These are phyloP conservation scores for Lasioglossum leucozonium DNA, from an alignment of 2,888 invertebrate species.

Conservation along the genomic window DNA sequence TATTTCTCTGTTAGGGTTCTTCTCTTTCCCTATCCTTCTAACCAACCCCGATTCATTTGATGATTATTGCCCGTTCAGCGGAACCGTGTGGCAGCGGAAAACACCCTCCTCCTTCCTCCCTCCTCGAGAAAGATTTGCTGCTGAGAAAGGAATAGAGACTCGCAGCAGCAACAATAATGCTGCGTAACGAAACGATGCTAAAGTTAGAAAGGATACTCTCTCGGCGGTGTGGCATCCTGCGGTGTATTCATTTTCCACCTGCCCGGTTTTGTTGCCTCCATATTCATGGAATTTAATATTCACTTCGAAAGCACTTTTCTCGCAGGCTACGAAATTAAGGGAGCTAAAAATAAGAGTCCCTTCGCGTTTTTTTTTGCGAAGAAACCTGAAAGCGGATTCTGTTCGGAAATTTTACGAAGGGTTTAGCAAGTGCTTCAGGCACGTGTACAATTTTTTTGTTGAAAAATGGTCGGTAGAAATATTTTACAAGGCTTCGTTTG, in stretches of 20 bases:
- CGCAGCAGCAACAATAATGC: background rate
- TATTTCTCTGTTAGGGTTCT: background rate
- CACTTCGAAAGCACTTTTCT: background rate
- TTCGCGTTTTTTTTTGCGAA: background rate
- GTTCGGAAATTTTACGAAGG: background rate
- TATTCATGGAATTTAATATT: background rate
- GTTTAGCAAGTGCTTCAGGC: background rate
- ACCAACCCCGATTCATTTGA: background rate
- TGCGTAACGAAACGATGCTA: conserved; percentile 8
- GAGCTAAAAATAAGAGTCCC: background rate
- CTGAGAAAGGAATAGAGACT: background rate
- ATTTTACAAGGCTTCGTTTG: background rate
- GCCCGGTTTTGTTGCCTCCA: background rate
- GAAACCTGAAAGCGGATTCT: background rate
- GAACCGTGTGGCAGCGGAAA: background rate
- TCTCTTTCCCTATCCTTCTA: background rate
- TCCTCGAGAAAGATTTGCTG: background rate
- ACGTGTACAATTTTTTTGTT: background rate
- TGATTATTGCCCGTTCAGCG: conserved; percentile 13
- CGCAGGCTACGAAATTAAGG: background rate
- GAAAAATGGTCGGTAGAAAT: background rate
- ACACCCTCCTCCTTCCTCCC: too few relatives aligned
- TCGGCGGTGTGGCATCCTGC: background rate
- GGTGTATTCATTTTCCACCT: background rate
- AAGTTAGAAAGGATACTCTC: background rate